phyloP scores from a whole-genome alignment of 2,888 invertebrate genomes.

The Limnephilus lunatus region DNA sequence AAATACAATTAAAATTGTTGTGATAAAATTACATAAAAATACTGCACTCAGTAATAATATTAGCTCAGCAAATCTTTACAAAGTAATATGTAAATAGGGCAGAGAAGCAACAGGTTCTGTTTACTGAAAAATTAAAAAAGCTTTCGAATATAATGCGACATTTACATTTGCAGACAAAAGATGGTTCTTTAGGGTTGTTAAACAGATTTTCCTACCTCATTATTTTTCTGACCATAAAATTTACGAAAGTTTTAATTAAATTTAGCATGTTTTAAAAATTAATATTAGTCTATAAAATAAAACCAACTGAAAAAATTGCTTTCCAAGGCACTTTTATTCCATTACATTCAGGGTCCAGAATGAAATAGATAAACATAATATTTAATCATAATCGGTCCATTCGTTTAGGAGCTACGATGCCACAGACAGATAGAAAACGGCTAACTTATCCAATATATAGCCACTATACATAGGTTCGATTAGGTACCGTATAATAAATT shows the following conservation, averaged over 20 bases:
- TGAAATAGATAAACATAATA: too few species aligned
- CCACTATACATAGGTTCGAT: too few species aligned
- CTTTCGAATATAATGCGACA: constrained; percentile 12
- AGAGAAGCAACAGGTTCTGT: constrained; percentile 42
- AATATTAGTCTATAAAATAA: too few species aligned
- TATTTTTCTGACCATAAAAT: neutral
- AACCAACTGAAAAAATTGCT: too few species aligned
- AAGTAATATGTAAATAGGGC: neutral
- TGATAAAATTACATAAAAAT: neutral
- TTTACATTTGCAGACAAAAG: constrained; percentile 22
- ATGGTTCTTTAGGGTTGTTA: neutral
- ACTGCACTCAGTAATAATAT: neutral
- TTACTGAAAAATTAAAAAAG: constrained; percentile 42
- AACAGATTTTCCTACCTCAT: neutral
- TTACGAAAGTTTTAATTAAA: neutral
- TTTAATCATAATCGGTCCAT: too few species aligned
- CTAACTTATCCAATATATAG: too few species aligned
- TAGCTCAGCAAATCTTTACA: neutral
- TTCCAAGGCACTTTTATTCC: too few species aligned
- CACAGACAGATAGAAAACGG: too few species aligned
- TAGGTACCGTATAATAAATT: too few species aligned
- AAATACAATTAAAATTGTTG: too few species aligned
- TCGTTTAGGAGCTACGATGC: too few species aligned
- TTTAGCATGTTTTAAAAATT: neutral
- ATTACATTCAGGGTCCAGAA: too few species aligned